These are phyloP conservation scores for Epinephelus moara DNA, from an alignment of 2,113 vertebrate genomes.

Conservation along the genomic window DNA sequence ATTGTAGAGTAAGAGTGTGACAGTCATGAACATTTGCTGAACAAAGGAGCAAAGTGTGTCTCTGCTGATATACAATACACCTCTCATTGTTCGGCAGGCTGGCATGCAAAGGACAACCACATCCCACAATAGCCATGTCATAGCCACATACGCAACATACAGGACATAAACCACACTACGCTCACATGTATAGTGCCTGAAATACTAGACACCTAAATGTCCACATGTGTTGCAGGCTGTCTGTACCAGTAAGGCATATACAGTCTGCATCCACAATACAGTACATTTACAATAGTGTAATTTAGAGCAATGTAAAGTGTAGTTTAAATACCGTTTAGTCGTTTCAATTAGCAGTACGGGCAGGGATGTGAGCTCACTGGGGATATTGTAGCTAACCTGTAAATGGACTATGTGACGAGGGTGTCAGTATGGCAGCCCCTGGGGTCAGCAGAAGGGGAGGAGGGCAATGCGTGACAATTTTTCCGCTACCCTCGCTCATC, in stretches of 20 bases:
- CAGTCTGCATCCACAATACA: background rate
- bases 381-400: slow-evolving; percentile 71
- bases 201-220: slow-evolving; percentile 27
- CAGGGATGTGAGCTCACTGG: slow-evolving; percentile 45
- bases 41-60: slow-evolving; percentile 51
- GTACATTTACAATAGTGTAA: background rate
- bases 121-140: slow-evolving; percentile 36
- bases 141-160: slow-evolving; percentile 38
- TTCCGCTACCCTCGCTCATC: slow-evolving; percentile 78
- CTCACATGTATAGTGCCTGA: slow-evolving; percentile 16
- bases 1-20: slow-evolving; percentile 10
- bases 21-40: slow-evolving; percentile 10
- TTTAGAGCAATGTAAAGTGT: slow-evolving; percentile 18
- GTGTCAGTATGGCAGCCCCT: slow-evolving; percentile 65
- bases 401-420: slow-evolving; percentile 65
- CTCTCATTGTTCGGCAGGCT: slow-evolving; percentile 52
- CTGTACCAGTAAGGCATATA: background rate
- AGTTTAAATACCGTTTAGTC: slow-evolving; percentile 24
- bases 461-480: slow-evolving; percentile 69
- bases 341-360: slow-evolving; percentile 53
- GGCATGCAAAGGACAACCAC: slow-evolving; percentile 39
- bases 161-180: slow-evolving; percentile 17
- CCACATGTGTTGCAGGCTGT: background rate
- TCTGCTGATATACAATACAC: slow-evolving; percentile 51
- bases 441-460: slow-evolving; percentile 59